Evolutionary conservation across 2,888 invertebrate genomes (phyloP).

Genomic region (Eilema depressum): DNA sequence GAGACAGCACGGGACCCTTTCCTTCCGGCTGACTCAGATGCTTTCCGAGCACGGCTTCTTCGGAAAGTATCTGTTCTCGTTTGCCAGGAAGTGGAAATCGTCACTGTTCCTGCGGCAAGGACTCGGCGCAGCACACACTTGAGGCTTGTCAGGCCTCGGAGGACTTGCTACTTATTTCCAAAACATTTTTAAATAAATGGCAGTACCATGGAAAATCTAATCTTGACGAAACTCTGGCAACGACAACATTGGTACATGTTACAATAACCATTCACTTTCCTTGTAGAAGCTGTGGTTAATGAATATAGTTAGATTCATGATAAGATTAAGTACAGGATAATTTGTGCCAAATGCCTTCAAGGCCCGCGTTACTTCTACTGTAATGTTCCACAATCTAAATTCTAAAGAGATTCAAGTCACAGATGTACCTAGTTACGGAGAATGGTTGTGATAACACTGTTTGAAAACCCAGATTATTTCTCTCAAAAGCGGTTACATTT

Average conservation of each 20-base stretch:
- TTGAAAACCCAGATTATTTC: slow-evolving; percentile 40
- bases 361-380: slow-evolving; percentile 14
- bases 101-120: too few species aligned
- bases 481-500: slow-evolving; percentile 39
- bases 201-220: not conserved
- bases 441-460: slow-evolving; percentile 42
- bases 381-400: slow-evolving; percentile 34
- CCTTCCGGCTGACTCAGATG: too few species aligned
- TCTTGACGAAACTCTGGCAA: not conserved
- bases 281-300: slow-evolving; percentile 1
- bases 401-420: slow-evolving; percentile 45
- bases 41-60: too few species aligned
- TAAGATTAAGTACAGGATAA: slow-evolving; percentile 30
- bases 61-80: too few species aligned
- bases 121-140: too few species aligned
- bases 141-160: too few species aligned
- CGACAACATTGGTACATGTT: slow-evolving; percentile 1
- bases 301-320: slow-evolving; percentile 26
- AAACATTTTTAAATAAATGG: not conserved
- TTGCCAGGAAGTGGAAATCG: too few species aligned
- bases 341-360: slow-evolving; percentile 36
- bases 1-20: too few species aligned
- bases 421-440: slow-evolving; percentile 38
- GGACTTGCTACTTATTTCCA: not conserved
- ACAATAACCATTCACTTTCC: slow-evolving; percentile 8